Evolutionary conservation across 2,113 vertebrate species (phyloP).

Genomic region (Brachyistius frenatus): DNA sequence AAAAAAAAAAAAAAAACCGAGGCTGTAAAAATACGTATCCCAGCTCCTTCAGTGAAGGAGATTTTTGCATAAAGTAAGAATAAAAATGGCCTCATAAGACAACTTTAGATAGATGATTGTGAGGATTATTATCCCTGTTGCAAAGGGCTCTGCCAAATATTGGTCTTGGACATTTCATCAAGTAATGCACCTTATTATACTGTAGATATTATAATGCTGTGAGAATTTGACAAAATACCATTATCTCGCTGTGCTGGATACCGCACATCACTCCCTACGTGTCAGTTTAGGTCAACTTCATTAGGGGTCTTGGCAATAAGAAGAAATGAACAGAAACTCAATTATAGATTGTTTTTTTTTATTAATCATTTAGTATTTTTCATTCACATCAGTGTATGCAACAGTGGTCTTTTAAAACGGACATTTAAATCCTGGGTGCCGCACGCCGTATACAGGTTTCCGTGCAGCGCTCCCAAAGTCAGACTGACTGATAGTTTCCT

Average conservation of each 20-base stretch:
- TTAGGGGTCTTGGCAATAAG: slow-evolving; percentile 38
- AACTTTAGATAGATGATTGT: slow-evolving; percentile 8
- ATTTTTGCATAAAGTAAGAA: slow-evolving; percentile 17
- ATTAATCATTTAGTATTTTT: slow-evolving; percentile 45
- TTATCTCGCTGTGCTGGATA: slow-evolving; percentile 29
- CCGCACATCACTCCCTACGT: slow-evolving; percentile 33
- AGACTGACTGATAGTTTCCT: not conserved
- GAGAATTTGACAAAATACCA: slow-evolving; percentile 35
- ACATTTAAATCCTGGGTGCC: slow-evolving; percentile 22
- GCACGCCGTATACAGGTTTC: slow-evolving; percentile 1
- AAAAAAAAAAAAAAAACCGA: slow-evolving; percentile 26
- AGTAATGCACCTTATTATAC: slow-evolving; percentile 28
- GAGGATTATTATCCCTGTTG: slow-evolving; percentile 1
- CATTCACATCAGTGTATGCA: not conserved
- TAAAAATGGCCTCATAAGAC: slow-evolving; percentile 2
- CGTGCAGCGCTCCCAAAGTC: not conserved
- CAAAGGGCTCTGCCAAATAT: not conserved
- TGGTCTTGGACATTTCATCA: slow-evolving; percentile 9
- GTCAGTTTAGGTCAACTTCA: slow-evolving; percentile 52
- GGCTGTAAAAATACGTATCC: not conserved
- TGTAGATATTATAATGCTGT: slow-evolving; percentile 21
- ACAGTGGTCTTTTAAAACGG: slow-evolving; percentile 39
- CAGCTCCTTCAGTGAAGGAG: not conserved
- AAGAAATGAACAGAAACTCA: slow-evolving; percentile 41
- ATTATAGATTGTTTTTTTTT: slow-evolving; percentile 45